Evolutionary conservation across 1,140 invertebrate genomes (phyloP), one percentile per base, ranked within the genome.

Genomic region (Leptinotarsa undecemlineata): DNA sequence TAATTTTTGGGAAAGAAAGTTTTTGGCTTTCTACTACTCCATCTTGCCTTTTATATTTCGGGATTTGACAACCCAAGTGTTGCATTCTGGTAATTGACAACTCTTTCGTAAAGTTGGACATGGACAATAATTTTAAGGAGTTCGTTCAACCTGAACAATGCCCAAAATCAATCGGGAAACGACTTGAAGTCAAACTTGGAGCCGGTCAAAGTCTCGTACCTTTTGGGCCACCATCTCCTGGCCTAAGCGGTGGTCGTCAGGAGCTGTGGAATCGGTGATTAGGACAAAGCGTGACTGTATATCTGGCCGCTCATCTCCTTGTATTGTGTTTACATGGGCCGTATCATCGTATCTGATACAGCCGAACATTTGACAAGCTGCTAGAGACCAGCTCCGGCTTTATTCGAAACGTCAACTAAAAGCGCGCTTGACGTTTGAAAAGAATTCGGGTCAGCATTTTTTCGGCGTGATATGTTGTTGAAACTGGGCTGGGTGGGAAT

Each of bases 281-380:
- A 73, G 71, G 75, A 72, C 71, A 70, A 68, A 76, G 62, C 75
- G 72, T 76, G 71, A 76, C 71, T 67, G 61, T 67, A 64, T 73
- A 76, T 76, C 75, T 70, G 48, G 57, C 68, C 72, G 71, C 71
- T 76, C 75, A 76, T 76, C 75, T 76, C 61, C 71, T 76, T 72
- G 75, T 68, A 73, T 76, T 76, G 75, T 76, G 75, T 76, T 76
- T 76, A 76, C 75, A 76, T 73, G 71, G 75, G 68, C 75, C 67
- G 68, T 76, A 72, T 73, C 70, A 76, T 76, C 75, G 69, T 68
- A 72, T 76, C 68, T 69, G 68, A 69, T 69, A 69, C 68, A 69
- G 68, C 68, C 48, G 42, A 21, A 69, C 20, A 66, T 69, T 19
- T 69, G 68, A 69, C 68, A 69, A 69, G 68, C 47, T 69, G 68